phyloP scores from a whole-genome alignment of 1,140 invertebrate species.

The Listronotus oregonensis region DNA sequence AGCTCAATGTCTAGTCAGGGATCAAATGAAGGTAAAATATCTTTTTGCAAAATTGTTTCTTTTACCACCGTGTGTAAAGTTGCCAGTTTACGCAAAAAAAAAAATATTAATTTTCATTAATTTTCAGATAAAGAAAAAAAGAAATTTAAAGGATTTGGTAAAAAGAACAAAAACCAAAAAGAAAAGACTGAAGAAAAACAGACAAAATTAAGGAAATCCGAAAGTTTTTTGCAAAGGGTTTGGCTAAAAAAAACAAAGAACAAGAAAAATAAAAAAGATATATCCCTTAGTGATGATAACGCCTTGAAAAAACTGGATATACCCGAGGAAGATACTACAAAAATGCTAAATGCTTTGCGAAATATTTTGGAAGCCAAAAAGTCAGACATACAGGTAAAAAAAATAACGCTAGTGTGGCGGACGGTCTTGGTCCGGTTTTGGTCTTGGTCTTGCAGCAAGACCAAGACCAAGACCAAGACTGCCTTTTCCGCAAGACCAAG shows the following conservation, averaged over 20 bases:
- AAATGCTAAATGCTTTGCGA: constrained; percentile 40
- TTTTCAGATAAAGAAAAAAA: constrained; percentile 14
- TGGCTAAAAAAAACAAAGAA: constrained; percentile 38
- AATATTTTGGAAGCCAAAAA: constrained; percentile 33
- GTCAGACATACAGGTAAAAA: constrained; percentile 6
- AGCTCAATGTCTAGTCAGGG: constrained; percentile 10
- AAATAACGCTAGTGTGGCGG: too few species aligned
- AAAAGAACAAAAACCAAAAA: constrained; percentile 23
- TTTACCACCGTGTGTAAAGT: too few species aligned
- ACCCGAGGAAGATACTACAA: constrained; percentile 26
- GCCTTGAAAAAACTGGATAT: constrained; percentile 34
- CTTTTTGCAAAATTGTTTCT: too few species aligned
- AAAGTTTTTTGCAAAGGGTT: constrained; percentile 42
- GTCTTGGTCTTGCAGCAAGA: too few species aligned
- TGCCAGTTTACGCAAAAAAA: too few species aligned
- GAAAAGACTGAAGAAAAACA: constrained; percentile 22
- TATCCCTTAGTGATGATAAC: neutral
- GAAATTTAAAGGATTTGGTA: constrained; percentile 7
- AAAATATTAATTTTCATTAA: neutral
- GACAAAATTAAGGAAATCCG: constrained; percentile 37
- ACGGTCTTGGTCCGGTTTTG: too few species aligned
- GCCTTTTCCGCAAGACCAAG: too few species aligned
- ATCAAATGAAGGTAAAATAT: constrained; percentile 16
- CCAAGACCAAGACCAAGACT: too few species aligned
- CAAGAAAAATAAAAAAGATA: constrained; percentile 34